A percentile compares a stretch with the other conserved stretches of the same genome.
Conservation (phyloP, 2,113 vertebrate species). For the Corythornis vintsioides region DNA sequence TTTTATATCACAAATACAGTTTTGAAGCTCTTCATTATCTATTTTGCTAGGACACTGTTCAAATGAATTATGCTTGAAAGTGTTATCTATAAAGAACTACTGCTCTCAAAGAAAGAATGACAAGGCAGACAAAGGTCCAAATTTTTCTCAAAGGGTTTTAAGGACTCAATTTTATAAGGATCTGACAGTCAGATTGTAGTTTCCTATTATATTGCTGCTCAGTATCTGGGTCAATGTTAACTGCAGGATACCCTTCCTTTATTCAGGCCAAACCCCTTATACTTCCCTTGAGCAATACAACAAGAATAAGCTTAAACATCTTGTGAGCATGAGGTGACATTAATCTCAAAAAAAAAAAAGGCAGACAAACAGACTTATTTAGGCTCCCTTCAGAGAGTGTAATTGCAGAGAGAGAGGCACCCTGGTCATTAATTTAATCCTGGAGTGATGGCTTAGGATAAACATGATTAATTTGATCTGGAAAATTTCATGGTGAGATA, state of each 20-base stretch:
- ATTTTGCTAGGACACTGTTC: background rate
- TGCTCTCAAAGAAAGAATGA: background rate
- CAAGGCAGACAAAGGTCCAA: background rate
- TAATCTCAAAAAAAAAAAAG: background rate
- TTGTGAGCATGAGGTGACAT: background rate
- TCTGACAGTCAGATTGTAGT: background rate
- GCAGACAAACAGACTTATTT: background rate
- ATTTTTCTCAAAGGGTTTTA: background rate
- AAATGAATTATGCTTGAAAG: background rate
- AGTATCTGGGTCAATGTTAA: background rate
- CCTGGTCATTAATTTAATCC: background rate
- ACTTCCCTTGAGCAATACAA: background rate
- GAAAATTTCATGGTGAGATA: background rate
- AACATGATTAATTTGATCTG: background rate
- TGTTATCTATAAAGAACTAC: background rate
- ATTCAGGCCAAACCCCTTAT: background rate
- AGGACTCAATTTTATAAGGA: background rate
- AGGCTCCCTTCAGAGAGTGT: background rate
- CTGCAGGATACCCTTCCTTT: background rate
- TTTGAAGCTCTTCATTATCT: background rate
- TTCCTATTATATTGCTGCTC: background rate
- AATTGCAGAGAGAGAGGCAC: background rate
- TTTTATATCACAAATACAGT: background rate
- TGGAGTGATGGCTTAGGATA: background rate
- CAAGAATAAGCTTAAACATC: background rate